phyloP scores from a whole-genome alignment of 2,888 invertebrate genomes.

The Steromphala cineraria region DNA sequence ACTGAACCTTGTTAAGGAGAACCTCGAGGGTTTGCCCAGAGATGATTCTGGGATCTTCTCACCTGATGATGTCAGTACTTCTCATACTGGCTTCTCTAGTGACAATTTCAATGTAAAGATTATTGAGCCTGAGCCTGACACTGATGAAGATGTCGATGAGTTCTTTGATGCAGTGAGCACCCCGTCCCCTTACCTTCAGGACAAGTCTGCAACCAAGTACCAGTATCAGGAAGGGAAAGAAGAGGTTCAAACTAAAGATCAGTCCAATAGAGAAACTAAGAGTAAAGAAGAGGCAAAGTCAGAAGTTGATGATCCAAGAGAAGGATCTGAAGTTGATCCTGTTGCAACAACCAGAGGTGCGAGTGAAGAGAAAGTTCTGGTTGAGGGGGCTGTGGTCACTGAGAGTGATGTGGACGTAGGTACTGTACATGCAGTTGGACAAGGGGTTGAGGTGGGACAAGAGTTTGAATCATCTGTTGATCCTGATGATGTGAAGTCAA shows the following conservation, averaged over 20 bases:
- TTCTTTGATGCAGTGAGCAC: slow-evolving; percentile 40
- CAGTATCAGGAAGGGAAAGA: not conserved
- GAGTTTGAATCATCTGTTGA: not conserved
- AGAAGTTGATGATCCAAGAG: not conserved
- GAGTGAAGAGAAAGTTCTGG: not conserved
- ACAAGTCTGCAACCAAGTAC: not conserved
- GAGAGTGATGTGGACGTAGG: not conserved
- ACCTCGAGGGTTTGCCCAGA: not conserved
- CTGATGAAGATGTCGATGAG: slow-evolving; percentile 30
- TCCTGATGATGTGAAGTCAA: not conserved
- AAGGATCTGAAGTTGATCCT: not conserved
- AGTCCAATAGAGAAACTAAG: not conserved
- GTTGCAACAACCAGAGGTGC: not conserved
- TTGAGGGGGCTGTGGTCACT: not conserved
- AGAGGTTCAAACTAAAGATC: not conserved
- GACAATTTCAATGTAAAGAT: not conserved
- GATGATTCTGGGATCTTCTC: slow-evolving; percentile 21
- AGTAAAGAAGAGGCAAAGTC: not conserved
- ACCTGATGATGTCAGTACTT: not conserved
- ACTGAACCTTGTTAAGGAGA: not conserved
- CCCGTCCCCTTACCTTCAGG: slow-evolving; percentile 3
- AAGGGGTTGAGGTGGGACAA: not conserved
- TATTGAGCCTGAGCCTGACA: not conserved
- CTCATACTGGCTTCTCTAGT: not conserved
- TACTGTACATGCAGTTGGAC: not conserved